These are phyloP conservation scores for Epinephelus coioides DNA, from an alignment of 2,797 vertebrate species.

Conservation along the genomic window DNA sequence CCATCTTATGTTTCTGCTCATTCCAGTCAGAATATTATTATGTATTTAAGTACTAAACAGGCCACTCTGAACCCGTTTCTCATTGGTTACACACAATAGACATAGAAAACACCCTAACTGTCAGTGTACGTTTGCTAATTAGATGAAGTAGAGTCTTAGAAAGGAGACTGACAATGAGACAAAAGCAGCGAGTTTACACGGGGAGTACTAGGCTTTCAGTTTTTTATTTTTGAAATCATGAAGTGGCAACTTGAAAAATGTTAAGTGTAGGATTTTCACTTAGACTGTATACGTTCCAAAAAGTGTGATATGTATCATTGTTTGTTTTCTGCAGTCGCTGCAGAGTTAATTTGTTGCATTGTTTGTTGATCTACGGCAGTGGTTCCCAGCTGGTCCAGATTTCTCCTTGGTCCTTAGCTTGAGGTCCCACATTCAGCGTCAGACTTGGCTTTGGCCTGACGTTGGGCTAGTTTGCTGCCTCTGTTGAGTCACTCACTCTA, in stretches of 20 bases:
- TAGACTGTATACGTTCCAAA: constrained; percentile 32
- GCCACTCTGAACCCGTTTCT: constrained; percentile 24
- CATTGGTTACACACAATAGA: constrained; percentile 24
- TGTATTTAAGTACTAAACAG: constrained; percentile 21
- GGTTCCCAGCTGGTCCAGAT: no score
- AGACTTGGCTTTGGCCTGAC: no score
- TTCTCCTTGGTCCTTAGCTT: no score
- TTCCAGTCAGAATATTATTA: constrained; percentile 38
- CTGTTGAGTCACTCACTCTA: no score
- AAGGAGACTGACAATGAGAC: constrained; percentile 38
- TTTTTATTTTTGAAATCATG: constrained; percentile 45
- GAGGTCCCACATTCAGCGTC: no score
- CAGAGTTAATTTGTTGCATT: constrained; percentile 36
- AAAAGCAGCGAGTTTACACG: constrained; percentile 57
- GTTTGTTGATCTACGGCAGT: constrained; percentile 43
- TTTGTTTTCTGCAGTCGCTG: constrained; percentile 29
- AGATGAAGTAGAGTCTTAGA: constrained; percentile 26
- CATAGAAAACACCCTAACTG: constrained; percentile 23
- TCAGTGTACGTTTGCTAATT: constrained; percentile 29
- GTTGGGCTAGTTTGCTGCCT: no score
- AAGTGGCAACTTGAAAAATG: constrained; percentile 63
- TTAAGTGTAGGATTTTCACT: constrained; percentile 52
- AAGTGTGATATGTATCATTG: constrained; percentile 49
- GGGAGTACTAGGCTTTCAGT: constrained; percentile 30
- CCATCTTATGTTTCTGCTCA: constrained; percentile 40